Base-by-base conservation (phyloP, 2,797 vertebrate species). In the Tarsius wallacei region DNA sequence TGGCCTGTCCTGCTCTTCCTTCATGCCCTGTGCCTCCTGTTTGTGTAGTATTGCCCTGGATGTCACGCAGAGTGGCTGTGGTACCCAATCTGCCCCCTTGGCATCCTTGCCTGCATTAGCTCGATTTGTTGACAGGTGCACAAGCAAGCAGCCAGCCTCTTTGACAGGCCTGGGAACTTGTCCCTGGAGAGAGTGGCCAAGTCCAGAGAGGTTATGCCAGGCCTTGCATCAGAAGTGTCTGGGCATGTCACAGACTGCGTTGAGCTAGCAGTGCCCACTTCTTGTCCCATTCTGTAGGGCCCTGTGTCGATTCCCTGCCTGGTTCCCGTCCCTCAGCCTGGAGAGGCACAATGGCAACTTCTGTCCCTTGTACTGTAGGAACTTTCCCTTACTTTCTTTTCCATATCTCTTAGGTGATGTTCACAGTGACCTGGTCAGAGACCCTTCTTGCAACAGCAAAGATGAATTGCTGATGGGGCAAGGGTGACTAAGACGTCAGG, bases 171-270 rank as follows among this genome's bases (percentile, higher is more conserved):
- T 59, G 80, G 87, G 94, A 74, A 78, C 70, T 53, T 64, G 86
- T 55, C 80, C 63, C 83, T 19, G 24, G 76, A 77, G 90, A 90
- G 51, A 21, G 57, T 4, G 15, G 64, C 89, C 15, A 31, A 28
- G 55, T 51, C 31, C 33, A 57, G 81, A 64, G 63, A 80, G 80
- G 81, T 33, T n/a, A 22, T 28, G 31, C n/a, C 14, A 47, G 95
- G 82, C 31, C 77, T 81, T 17, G n/a, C 63, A 8, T 90, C 47
- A 36, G 77, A 71, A 76, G 59, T n/a, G 73, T 91, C 87, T 90
- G 81, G 82, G 33, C 74, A 14, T 12, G 61, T 36, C 36, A 0
- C 28, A 7, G 49, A 28, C n/a, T 55, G 57, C 83, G 82, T 86
- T 22, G 87, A 92, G 42, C 7, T 21, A 47, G 66, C 61, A 33